phyloP scores from a whole-genome alignment of 2,888 invertebrate species.

The Megaustenia siamemsis region DNA sequence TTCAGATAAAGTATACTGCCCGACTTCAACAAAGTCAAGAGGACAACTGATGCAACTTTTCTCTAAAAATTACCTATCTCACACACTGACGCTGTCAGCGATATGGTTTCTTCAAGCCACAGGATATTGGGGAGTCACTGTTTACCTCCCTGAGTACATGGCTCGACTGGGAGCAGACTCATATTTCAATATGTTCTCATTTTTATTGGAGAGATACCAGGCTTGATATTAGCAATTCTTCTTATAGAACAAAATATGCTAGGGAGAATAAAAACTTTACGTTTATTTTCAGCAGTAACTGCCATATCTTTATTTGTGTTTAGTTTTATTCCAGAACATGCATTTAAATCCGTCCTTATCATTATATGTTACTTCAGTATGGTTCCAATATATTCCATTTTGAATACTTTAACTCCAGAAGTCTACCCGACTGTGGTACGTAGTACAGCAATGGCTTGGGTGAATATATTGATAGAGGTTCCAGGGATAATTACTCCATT shows the following conservation, averaged over 20 bases:
- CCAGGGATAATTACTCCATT: constrained; percentile 71
- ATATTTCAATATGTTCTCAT: constrained; percentile 72
- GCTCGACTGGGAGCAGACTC: constrained; percentile 65
- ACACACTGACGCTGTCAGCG: constrained; percentile 63
- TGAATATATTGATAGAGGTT: constrained; percentile 69
- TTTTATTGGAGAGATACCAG: constrained; percentile 73
- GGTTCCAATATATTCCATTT: constrained; percentile 73
- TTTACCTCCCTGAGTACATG: constrained; percentile 74
- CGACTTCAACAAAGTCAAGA: constrained; percentile 30
- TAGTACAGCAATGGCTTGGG: constrained; percentile 71
- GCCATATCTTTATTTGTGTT: constrained; percentile 65
- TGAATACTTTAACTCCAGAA: constrained; percentile 74
- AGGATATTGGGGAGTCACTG: constrained; percentile 74
- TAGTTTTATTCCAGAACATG: constrained; percentile 65
- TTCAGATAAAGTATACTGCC: constrained; percentile 68
- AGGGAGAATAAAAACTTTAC: constrained; percentile 71
- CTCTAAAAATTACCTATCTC: constrained; percentile 58
- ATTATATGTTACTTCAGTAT: constrained; percentile 73
- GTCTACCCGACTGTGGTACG: constrained; percentile 70
- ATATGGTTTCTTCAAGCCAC: constrained; percentile 73
- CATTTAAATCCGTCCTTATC: constrained; percentile 67
- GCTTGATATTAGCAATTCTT: constrained; percentile 70
- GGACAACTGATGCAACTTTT: constrained; percentile 61
- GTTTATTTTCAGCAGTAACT: constrained; percentile 68
- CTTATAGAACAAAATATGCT: constrained; percentile 70